These are phyloP conservation scores for Rhagonycha fulva DNA, from an alignment of 2,888 invertebrate genomes.

Conservation along the genomic window DNA sequence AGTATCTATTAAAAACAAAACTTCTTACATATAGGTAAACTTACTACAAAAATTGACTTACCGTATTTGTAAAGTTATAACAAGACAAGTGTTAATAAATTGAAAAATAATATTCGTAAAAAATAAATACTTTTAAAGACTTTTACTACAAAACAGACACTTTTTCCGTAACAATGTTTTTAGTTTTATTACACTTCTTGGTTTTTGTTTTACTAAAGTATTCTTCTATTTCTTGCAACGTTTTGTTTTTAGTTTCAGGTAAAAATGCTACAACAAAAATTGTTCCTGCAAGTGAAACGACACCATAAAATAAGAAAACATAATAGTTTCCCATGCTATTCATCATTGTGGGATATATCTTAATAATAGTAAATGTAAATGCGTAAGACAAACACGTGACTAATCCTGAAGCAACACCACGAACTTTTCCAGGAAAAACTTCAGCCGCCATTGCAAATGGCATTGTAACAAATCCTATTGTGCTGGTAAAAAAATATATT, in stretches of 20 bases:
- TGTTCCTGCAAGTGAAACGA: slow-evolving; percentile 55
- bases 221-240: slow-evolving; percentile 58
- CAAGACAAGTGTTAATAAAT: no score
- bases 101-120: no score
- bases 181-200: background rate
- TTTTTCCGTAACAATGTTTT: background rate
- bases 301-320: slow-evolving; percentile 58
- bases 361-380: slow-evolving; percentile 60
- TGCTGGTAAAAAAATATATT: slow-evolving; percentile 58
- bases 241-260: slow-evolving; percentile 62
- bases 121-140: background rate
- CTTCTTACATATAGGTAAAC: no score
- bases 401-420: slow-evolving; percentile 58
- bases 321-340: slow-evolving; percentile 53
- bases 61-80: no score
- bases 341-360: slow-evolving; percentile 57
- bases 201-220: slow-evolving; percentile 48
- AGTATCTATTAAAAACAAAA: no score
- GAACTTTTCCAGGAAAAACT: slow-evolving; percentile 59
- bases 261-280: slow-evolving; percentile 56
- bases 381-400: slow-evolving; percentile 57
- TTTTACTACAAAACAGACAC: background rate
- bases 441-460: slow-evolving; percentile 64
- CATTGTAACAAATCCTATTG: slow-evolving; percentile 59
- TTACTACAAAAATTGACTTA: no score